Evolutionary conservation across 1,140 invertebrate species (phyloP), one percentile per base, ranked within the genome.

Genomic region (Listronotus bonariensis): DNA sequence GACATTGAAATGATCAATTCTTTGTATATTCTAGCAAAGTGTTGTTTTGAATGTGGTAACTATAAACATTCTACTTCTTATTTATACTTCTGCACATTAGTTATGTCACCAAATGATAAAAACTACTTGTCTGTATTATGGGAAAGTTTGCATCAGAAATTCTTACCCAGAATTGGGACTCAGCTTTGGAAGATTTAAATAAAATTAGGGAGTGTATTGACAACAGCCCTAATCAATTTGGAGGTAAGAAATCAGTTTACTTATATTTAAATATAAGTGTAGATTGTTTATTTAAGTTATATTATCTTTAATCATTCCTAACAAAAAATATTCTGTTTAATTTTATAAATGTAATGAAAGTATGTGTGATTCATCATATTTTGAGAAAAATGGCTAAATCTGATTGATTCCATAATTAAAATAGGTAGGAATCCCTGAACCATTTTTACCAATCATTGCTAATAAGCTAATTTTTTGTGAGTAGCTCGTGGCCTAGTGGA

Each of bases 131-230:
- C 93, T 78, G 94, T 94, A 1, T 83, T 98, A 20, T 99, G 98
- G 96, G 98, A 34, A 99, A 99, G 81, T 80, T 99, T 60, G 97
- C 97, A 0, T 97, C 95, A 20, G 97, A 99, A 82, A 99, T 99
- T 75, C 80, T 99, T 11, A 92, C 95, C 42, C 95, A 99, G 78
- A 96, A 98, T 77, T 99, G 97, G 97, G 95, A 98, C 58, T 91
- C 92, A 42, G 97, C 97, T 1, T 81, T 98, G 40, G 96, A 99
- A 76, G 96, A 99, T 82, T 85, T 99, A 65, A 97, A 94, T 48
- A 94, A 96, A 74, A 79, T 99, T 11, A 87, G 96, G 43, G 96
- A 98, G 73, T 96, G 93, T 76, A 98, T 99, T 69, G 97, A 99
- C 75, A 92, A 88, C 66, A 93, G 90, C 74, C 88, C 89, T 17